Evolutionary conservation across 1,140 invertebrate species (phyloP).

Genomic region (Maniola jurtina): DNA sequence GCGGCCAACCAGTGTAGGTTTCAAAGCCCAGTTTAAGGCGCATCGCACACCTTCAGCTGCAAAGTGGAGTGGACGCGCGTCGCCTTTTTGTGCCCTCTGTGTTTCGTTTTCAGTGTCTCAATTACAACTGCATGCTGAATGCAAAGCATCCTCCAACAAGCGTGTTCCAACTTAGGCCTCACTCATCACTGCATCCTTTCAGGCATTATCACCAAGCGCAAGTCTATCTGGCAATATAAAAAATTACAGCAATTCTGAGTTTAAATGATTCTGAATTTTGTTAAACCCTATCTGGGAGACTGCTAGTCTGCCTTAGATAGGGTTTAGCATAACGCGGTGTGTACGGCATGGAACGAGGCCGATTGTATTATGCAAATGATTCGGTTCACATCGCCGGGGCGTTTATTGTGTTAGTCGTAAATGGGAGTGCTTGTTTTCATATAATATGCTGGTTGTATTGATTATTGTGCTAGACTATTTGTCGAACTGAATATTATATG

Average conservation of each 20-base stretch:
- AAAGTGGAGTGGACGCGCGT: too few species aligned
- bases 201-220: too few species aligned
- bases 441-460: background rate
- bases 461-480: background rate
- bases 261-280: background rate
- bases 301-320: background rate
- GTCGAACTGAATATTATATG: background rate
- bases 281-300: too few species aligned
- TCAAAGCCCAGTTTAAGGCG: too few species aligned
- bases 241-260: background rate
- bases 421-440: constrained; percentile 5
- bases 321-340: constrained; percentile 12
- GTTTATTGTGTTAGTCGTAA: constrained; percentile 13
- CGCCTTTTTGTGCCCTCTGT: too few species aligned
- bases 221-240: too few species aligned
- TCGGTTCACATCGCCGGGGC: constrained; percentile 8
- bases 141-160: too few species aligned
- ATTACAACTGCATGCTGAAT: too few species aligned
- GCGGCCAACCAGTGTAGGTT: background rate
- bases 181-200: too few species aligned
- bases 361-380: constrained; percentile 29
- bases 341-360: constrained; percentile 14
- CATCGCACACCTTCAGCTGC: too few species aligned
- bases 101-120: too few species aligned
- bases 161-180: too few species aligned